Base-by-base conservation (phyloP, 2,888 invertebrate genomes). In the Danaus chrysippus region DNA sequence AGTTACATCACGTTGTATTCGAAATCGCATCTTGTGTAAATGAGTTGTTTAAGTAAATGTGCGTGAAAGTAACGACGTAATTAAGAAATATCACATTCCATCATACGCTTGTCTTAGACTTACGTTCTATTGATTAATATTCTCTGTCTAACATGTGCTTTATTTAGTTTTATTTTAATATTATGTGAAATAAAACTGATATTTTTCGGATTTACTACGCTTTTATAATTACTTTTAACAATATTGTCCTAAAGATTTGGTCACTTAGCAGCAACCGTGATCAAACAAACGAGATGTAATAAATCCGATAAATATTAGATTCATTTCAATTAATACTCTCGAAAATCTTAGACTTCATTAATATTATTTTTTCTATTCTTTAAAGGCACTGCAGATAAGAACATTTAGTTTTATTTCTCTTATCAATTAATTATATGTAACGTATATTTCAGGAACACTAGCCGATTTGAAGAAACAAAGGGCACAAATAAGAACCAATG, bases 381-480 rank as follows among this genome's bases (percentile, higher is more conserved):
- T 34, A 34, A 34, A 34, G 23, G 6, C 23, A 34, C 23, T 34
- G 23, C 23, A 34, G 8, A 34, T 34, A 8, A 34, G 6, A 34
- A 34, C 6, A n/a, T 3, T 34, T 34, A 34, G 23, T 34, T 11
- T 43, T 43, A 43, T 43, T n/a, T n/a, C 43, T n/a, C n/a, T 43
- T 43, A 11, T 5, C 11, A n/a, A 43, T 42, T 42, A 42, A 10
- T 43, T 43, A 43, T n/a, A 43, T 43, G 3, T 12, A 8, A 54
- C 61, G 67, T 57, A 63, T 44, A 60, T 90, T 89, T 56, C 87
- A 91, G 94, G 95, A 73, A 98, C 98, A 58, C 92, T 98, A 73
- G 95, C 98, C 59, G 98, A 98, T 86, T 92, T 98, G 83, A 98
- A 98, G 91, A 97, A 97, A 84, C 97, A 98, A 81, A 93, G 98